These are phyloP conservation scores for Neoniphon sammara DNA, from an alignment of 2,797 vertebrate species.

Conservation along the genomic window DNA sequence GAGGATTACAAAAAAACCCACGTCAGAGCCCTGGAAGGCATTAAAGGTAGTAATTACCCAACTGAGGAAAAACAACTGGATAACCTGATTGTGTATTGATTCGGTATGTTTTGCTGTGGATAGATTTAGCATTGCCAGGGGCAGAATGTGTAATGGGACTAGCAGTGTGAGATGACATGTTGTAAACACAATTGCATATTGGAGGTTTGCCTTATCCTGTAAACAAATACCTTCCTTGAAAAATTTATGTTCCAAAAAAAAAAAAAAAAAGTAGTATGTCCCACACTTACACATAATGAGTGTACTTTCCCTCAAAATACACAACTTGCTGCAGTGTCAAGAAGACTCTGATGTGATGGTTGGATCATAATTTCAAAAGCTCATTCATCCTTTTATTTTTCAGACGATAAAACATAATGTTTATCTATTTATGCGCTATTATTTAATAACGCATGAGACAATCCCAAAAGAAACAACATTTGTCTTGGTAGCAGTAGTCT, in stretches of 20 bases:
- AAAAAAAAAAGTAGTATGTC: neutral
- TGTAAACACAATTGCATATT: conserved; percentile 23
- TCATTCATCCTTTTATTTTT: conserved; percentile 20
- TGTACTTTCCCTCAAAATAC: conserved; percentile 14
- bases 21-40: conserved; percentile 45
- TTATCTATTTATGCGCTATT: conserved; percentile 54
- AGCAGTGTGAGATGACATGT: conserved; percentile 20
- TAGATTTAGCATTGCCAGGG: conserved; percentile 34
- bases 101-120: conserved; percentile 51
- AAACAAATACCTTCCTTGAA: conserved; percentile 13
- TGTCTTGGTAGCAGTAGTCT: conserved; percentile 42
- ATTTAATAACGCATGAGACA: conserved; percentile 43
- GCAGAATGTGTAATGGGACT: conserved; percentile 16
- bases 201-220: neutral
- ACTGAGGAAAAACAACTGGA: conserved; percentile 60
- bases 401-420: conserved; percentile 52
- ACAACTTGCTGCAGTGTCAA: conserved; percentile 8
- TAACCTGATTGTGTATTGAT: conserved; percentile 75
- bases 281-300: conserved; percentile 30
- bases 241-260: neutral
- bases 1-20: conserved; percentile 29
- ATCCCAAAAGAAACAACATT: conserved; percentile 44
- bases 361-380: conserved; percentile 45
- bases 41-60: conserved; percentile 67
- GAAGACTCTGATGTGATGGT: conserved; percentile 51